A percentile compares a stretch with the other conserved stretches of the same genome.
Evolutionary conservation across 2,888 invertebrate genomes (phyloP).

Genomic region (Agriopis leucophaearia): DNA sequence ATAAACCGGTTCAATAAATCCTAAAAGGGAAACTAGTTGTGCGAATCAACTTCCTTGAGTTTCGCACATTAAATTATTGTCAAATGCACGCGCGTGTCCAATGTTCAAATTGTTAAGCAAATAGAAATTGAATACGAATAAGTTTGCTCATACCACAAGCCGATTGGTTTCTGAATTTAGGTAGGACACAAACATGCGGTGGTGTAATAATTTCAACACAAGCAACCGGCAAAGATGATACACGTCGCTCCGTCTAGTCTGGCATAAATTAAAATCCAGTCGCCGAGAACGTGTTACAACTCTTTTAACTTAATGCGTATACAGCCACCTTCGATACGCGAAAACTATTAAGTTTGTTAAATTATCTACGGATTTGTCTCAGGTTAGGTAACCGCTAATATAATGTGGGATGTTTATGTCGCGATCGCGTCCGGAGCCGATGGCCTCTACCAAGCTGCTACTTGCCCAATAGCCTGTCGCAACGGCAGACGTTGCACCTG

Average conservation of each 20-base stretch:
- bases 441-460: constrained; percentile 74
- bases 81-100: constrained; percentile 33
- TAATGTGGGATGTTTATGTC: constrained; percentile 81
- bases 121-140: constrained; percentile 46
- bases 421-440: constrained; percentile 74
- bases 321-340: constrained; percentile 51
- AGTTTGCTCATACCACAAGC: constrained; percentile 39
- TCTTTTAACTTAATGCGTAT: constrained; percentile 51
- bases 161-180: constrained; percentile 38
- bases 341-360: constrained; percentile 65
- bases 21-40: constrained; percentile 45
- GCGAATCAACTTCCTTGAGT: constrained; percentile 44
- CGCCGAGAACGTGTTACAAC: constrained; percentile 53
- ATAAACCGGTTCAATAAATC: constrained; percentile 47
- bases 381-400: constrained; percentile 75
- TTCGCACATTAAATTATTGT: constrained; percentile 37
- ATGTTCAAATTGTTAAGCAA: constrained; percentile 44
- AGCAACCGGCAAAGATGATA: constrained; percentile 62
- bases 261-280: constrained; percentile 59
- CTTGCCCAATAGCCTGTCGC: constrained; percentile 83
- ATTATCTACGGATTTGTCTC: constrained; percentile 78
- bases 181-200: constrained; percentile 56
- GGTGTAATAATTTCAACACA: constrained; percentile 67
- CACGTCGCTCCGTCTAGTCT: constrained; percentile 54
- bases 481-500: constrained; percentile 83